A percentile compares a stretch with the other conserved stretches of the same genome.
phyloP scores from a whole-genome alignment of 2,113 vertebrate genomes.

The Chaenogobius annularis region DNA sequence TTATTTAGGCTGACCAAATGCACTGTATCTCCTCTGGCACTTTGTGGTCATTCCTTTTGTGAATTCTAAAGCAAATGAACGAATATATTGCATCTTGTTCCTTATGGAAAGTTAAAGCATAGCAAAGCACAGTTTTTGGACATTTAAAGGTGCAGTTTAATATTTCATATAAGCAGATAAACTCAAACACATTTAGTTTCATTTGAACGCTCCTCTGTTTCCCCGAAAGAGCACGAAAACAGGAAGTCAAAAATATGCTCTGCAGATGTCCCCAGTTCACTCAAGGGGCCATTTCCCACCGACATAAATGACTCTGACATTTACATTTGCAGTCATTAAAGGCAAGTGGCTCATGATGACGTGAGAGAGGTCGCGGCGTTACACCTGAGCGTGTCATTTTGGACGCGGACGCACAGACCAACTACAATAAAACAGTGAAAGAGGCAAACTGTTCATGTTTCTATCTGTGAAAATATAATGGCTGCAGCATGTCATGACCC shows the following conservation, averaged over 20 bases:
- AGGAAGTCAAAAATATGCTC: constrained; percentile 52
- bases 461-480: constrained; percentile 8
- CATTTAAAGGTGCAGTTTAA: neutral
- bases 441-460: constrained; percentile 14
- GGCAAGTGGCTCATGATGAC: constrained; percentile 31
- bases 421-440: constrained; percentile 23
- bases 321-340: constrained; percentile 52
- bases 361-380: constrained; percentile 45
- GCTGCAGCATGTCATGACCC: neutral
- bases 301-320: constrained; percentile 52
- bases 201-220: neutral
- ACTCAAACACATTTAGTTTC: neutral
- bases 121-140: neutral
- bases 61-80: neutral
- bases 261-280: constrained; percentile 58
- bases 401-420: constrained; percentile 22
- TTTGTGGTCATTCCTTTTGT: neutral
- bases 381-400: constrained; percentile 13
- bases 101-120: neutral
- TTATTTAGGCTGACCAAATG: neutral
- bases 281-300: constrained; percentile 25
- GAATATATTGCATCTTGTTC: no score
- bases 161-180: no score
- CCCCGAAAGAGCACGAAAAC: neutral
- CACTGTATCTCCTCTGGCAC: neutral